Percentiles rank a stretch among this genome's conserved stretches.
phyloP scores from a whole-genome alignment of 1,140 invertebrate species.

The Littorina saxatilis region DNA sequence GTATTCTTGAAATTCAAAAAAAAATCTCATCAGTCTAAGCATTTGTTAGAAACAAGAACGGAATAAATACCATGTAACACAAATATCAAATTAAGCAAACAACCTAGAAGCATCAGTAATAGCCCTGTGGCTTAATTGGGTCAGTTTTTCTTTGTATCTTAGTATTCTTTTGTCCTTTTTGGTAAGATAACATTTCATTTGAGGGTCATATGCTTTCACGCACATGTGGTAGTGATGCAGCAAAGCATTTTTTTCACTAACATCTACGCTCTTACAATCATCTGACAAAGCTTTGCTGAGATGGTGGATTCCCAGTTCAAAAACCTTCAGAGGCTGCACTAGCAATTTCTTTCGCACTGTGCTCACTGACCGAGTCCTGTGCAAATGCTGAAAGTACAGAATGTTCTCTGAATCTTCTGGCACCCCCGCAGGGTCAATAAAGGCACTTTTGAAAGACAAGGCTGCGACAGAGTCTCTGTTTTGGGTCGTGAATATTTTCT shows the following conservation, averaged over 20 bases:
- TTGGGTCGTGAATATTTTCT: conserved; percentile 9
- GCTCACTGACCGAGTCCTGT: conserved; percentile 60
- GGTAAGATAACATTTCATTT: conserved; percentile 61
- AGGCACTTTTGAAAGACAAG: conserved; percentile 70
- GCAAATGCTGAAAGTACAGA: conserved; percentile 54
- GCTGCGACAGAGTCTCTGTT: conserved; percentile 44
- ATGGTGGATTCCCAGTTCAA: conserved; percentile 75
- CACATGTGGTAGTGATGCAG: conserved; percentile 90
- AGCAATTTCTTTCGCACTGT: conserved; percentile 67
- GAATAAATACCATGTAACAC: neutral
- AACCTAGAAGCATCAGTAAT: conserved; percentile 53
- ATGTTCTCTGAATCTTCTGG: conserved; percentile 45
- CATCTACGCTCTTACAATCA: conserved; percentile 39
- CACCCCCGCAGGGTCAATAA: conserved; percentile 64
- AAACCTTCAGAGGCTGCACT: conserved; percentile 62
- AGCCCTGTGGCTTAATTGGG: conserved; percentile 50
- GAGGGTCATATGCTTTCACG: conserved; percentile 56
- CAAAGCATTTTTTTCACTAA: conserved; percentile 83
- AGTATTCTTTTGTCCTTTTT: conserved; percentile 56
- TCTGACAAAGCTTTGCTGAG: conserved; percentile 62
- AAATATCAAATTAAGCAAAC: conserved; percentile 43
- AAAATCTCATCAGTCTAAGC: too few relatives aligned
- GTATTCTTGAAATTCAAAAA: too few relatives aligned
- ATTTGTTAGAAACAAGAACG: too few relatives aligned
- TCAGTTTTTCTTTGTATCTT: conserved; percentile 58